Percentiles rank a stretch among this genome's conserved stretches.
Conservation (phyloP, 1,140 invertebrate genomes). For the Metopolophium dirhodum region DNA sequence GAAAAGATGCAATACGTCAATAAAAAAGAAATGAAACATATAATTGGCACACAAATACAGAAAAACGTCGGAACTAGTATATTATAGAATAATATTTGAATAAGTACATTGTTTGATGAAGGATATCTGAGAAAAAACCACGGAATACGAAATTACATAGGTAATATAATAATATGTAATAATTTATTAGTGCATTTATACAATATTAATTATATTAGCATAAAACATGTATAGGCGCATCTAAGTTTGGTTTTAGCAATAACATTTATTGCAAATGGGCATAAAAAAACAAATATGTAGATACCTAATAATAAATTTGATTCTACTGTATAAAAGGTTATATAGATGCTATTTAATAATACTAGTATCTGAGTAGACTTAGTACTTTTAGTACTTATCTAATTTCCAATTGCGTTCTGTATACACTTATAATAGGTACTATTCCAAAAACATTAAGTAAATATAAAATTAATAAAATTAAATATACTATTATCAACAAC, state of each 20-base stretch:
- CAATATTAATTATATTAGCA: not conserved
- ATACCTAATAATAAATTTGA: not conserved
- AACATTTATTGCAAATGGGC: too few species aligned
- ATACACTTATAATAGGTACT: not conserved
- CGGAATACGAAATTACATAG: not conserved
- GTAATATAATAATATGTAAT: not conserved
- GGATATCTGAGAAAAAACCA: not conserved
- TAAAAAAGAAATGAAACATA: not conserved
- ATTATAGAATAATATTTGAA: not conserved
- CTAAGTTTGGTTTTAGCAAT: not conserved
- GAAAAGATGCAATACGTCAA: too few species aligned
- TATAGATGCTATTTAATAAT: too few species aligned
- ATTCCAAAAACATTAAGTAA: too few species aligned
- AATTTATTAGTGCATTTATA: not conserved
- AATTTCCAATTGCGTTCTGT: not conserved
- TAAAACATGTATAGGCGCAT: not conserved
- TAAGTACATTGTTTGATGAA: not conserved
- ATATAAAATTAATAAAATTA: too few species aligned
- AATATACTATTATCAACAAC: too few species aligned
- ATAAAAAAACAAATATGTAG: too few species aligned
- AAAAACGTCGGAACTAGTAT: not conserved
- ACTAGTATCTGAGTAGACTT: too few species aligned
- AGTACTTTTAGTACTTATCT: too few species aligned
- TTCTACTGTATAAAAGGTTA: not conserved
- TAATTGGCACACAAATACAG: not conserved